These are phyloP conservation scores for Oreocharis arfaki DNA, from an alignment of 2,113 vertebrate genomes.

Conservation along the genomic window DNA sequence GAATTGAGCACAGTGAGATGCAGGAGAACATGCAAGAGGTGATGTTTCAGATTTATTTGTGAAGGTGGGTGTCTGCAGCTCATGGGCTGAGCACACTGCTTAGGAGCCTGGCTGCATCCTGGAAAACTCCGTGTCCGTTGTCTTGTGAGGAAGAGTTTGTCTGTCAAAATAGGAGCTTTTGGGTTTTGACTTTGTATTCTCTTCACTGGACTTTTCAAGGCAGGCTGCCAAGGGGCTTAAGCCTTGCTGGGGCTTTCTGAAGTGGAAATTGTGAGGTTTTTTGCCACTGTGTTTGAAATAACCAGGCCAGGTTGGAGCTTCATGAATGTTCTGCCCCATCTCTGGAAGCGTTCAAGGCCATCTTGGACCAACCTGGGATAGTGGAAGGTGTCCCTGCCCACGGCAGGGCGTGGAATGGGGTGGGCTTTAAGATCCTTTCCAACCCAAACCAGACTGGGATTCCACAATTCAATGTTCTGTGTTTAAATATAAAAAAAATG, in stretches of 20 bases:
- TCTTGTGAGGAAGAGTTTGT: neutral
- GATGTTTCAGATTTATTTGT: neutral
- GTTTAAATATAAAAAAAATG: neutral
- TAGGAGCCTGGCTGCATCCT: neutral
- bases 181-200: neutral
- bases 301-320: neutral
- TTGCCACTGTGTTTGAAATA: neutral
- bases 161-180: neutral
- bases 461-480: neutral
- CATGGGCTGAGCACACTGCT: fast-evolving
- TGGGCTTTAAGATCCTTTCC: neutral
- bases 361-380: neutral
- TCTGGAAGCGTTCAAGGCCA: neutral
- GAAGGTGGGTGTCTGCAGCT: neutral
- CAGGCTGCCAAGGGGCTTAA: neutral
- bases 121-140: fast-evolving
- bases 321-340: neutral
- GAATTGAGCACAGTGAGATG: neutral
- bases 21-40: neutral
- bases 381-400: neutral
- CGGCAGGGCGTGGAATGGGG: neutral
- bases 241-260: neutral
- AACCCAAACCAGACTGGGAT: neutral
- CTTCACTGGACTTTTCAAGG: neutral
- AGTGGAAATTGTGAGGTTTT: neutral